These are phyloP conservation scores for Drosophila diplacantha DNA, from an alignment of 2,888 invertebrate species.

Conservation along the genomic window DNA sequence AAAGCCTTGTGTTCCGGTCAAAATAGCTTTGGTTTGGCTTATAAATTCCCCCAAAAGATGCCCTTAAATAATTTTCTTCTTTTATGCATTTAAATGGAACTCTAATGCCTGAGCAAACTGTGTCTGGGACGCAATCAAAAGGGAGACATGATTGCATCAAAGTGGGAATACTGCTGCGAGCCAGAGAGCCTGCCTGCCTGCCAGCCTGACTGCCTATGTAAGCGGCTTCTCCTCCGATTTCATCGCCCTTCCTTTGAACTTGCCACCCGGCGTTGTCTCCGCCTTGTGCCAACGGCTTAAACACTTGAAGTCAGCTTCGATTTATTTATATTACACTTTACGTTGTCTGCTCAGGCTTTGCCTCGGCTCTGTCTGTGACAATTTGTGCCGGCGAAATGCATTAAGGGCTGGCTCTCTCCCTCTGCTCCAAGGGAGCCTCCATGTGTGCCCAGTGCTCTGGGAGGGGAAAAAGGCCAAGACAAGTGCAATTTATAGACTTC, in stretches of 20 bases:
- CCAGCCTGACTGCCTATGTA: conserved; percentile 45
- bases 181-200: background rate
- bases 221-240: conserved; percentile 56
- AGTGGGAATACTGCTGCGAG: conserved; percentile 23
- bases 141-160: conserved; percentile 26
- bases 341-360: conserved; percentile 48
- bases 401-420: conserved; percentile 7
- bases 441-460: background rate
- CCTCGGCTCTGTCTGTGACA: conserved; percentile 37
- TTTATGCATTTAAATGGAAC: conserved; percentile 17
- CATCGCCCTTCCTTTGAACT: conserved; percentile 40
- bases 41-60: background rate
- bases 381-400: conserved; percentile 35
- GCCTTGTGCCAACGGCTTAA: conserved; percentile 68
- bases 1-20: fast-evolving
- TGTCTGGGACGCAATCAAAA: conserved; percentile 26
- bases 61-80: background rate
- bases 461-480: conserved; percentile 13
- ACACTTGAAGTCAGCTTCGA: conserved; percentile 69
- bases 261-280: conserved; percentile 16
- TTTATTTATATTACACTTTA: conserved; percentile 68
- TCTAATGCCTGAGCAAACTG: conserved; percentile 23
- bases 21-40: no score
- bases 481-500: conserved; percentile 71
- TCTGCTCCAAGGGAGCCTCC: background rate